These are phyloP conservation scores for Neomonachus schauinslandi DNA, from an alignment of 2,113 vertebrate species.

Conservation along the genomic window DNA sequence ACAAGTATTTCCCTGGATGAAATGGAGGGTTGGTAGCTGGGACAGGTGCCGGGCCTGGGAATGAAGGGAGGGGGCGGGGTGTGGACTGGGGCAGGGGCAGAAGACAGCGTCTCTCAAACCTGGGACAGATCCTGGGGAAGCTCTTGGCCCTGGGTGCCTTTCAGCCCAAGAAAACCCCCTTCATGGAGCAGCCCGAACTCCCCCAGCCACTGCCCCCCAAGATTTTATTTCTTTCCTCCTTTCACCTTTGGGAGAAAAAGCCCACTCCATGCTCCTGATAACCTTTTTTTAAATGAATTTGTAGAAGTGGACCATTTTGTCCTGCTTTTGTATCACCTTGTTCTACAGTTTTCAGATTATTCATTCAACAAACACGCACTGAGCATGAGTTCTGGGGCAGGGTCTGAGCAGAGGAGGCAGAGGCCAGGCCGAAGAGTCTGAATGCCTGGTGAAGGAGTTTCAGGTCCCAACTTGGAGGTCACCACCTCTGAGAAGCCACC, in stretches of 20 bases:
- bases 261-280: not conserved
- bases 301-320: not conserved
- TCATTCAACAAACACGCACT: not conserved
- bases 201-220: not conserved
- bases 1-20: not conserved
- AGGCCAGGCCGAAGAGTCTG: not conserved
- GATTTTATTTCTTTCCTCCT: not conserved
- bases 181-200: not conserved
- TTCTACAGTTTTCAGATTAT: not conserved
- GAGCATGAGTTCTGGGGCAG: not conserved
- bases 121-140: too few relatives aligned
- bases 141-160: not conserved
- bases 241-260: not conserved
- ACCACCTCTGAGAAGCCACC: not conserved
- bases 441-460: not conserved
- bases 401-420: not conserved
- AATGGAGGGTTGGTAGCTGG: not conserved
- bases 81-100: not conserved
- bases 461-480: not conserved
- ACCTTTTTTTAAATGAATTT: not conserved
- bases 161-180: not conserved
- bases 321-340: not conserved
- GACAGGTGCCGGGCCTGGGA: too few relatives aligned
- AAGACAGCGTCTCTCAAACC: not conserved
- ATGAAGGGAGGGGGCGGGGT: not conserved